Evolutionary conservation across 1,140 invertebrate genomes (phyloP).

Genomic region (Drosophila grimshawi): DNA sequence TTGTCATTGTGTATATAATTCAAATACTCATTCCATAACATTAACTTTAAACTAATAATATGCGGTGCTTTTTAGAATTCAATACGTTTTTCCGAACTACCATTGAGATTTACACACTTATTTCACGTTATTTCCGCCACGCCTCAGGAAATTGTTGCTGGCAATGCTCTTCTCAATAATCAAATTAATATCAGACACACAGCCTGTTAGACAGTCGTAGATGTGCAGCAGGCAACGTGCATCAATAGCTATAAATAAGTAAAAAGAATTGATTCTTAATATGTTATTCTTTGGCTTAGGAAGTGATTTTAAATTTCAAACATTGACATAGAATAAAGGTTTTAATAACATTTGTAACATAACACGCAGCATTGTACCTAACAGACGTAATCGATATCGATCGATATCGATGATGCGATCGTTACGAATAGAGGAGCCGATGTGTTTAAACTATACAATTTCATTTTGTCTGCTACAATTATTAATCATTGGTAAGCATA

Average conservation of each 20-base stretch:
- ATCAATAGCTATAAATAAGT: conserved; percentile 87
- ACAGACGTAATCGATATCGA: no score
- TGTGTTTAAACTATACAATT: no score
- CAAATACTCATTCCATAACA: conserved; percentile 74
- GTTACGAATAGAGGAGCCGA: no score
- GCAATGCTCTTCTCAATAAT: conserved; percentile 85
- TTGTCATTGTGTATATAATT: conserved; percentile 48
- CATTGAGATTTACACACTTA: conserved; percentile 33
- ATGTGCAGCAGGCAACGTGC: conserved; percentile 91
- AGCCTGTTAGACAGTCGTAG: conserved; percentile 86
- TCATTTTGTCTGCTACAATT: no score
- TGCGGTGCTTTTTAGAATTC: conserved; percentile 30
- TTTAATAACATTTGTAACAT: no score
- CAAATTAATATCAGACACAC: conserved; percentile 86
- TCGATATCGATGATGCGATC: no score
- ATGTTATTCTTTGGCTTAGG: no score
- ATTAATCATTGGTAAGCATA: no score
- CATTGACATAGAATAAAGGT: no score
- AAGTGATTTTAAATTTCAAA: no score
- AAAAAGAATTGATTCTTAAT: conserved; percentile 10
- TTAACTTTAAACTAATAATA: conserved; percentile 47
- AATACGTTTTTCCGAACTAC: neutral
- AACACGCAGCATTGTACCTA: no score
- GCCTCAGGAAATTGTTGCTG: conserved; percentile 62
- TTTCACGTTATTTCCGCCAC: conserved; percentile 69